phyloP scores from a whole-genome alignment of 2,888 invertebrate species.

The Agonopterix arenella region DNA sequence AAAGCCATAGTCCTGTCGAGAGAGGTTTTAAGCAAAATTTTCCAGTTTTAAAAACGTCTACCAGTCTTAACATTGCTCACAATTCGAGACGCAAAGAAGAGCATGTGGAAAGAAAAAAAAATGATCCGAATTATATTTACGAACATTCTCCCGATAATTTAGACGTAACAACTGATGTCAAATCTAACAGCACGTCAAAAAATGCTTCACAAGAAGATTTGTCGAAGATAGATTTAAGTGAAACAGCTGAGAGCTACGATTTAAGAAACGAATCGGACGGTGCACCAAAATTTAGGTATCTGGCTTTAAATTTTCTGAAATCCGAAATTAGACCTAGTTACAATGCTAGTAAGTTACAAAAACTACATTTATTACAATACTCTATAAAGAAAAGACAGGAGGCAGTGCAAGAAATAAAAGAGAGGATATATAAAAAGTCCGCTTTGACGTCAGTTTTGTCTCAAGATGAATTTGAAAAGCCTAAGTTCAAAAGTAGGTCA shows the following conservation, averaged over 20 bases:
- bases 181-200: constrained; percentile 46
- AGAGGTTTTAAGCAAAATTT: constrained; percentile 58
- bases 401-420: constrained; percentile 75
- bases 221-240: constrained; percentile 63
- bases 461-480: constrained; percentile 29
- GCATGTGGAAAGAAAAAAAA: constrained; percentile 25
- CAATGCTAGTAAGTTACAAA: constrained; percentile 81
- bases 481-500: constrained; percentile 44
- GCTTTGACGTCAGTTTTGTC: constrained; percentile 43
- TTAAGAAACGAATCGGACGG: constrained; percentile 52
- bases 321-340: constrained; percentile 85
- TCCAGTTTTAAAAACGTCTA: constrained; percentile 42
- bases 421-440: constrained; percentile 63
- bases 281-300: constrained; percentile 59
- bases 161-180: constrained; percentile 37
- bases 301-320: constrained; percentile 70
- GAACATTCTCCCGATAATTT: constrained; percentile 64
- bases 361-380: constrained; percentile 82
- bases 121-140: constrained; percentile 52
- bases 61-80: constrained; percentile 49
- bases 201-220: constrained; percentile 48
- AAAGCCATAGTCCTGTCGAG: constrained; percentile 67
- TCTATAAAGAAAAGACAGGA: constrained; percentile 82
- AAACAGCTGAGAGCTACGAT: constrained; percentile 67
- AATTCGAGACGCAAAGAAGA: constrained; percentile 35